Base-by-base conservation (phyloP, 1,140 invertebrate species). In the Andricus grossulariae region DNA sequence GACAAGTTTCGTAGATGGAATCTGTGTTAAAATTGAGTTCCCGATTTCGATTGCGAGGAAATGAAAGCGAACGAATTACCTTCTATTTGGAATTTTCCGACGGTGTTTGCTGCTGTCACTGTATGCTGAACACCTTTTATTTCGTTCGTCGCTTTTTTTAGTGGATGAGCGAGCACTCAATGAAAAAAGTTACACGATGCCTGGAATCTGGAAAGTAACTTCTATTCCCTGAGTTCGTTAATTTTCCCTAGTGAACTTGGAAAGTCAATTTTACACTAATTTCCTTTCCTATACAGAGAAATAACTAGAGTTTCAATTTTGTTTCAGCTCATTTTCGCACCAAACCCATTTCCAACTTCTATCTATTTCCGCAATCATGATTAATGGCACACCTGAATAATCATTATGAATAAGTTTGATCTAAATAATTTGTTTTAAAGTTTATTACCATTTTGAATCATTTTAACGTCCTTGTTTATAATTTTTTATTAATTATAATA, bases 1-100 rank as follows among this genome's bases (percentile, higher is more conserved):
- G 32, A 66, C 32, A 11, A 39, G 12, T 66, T 66, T 39, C 25
- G 39, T 21, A 66, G 57, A 60, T 21, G 39, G 57, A 66, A 39
- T 32, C 16, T 66, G 57, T 60, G 32, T 13, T 60, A 60, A 60
- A 60, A 60, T 60, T 60, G 57, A 60, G 57, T 60, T 60, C 57
- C 57, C 57, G 57, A 60, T 60, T 32, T 12, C 57, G 21, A 60
- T 60, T 60, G 21, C 57, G 21, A 60, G 57, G 21, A 60, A 60
- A 60, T 60, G 57, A 60, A 60, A 32, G 57, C 21, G 57, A 60
- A 32, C 57, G 57, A 60, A 60, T 60, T 25, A 60, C 10, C 12
- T 7, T 60, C 8, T 60, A 25, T 60, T 60, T 19, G 21, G 21
- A 60, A 60, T 60, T 60, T 60, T 25, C 57, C 57, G 32, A 25